These are phyloP conservation scores for Acridotheres tristis DNA, from an alignment of 2,797 vertebrate genomes.

Conservation along the genomic window DNA sequence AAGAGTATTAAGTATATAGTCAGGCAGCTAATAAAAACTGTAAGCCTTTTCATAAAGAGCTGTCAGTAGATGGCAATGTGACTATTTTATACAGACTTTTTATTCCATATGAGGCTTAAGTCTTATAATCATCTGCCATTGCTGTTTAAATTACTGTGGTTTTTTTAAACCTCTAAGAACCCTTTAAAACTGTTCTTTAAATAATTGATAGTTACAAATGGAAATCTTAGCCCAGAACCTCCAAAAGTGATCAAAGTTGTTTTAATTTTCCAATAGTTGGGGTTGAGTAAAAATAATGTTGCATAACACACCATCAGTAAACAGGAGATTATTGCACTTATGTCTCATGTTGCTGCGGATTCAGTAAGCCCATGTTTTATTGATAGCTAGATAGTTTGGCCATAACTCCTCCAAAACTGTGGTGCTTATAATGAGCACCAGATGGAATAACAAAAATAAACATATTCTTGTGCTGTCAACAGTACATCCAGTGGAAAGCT, in stretches of 20 bases:
- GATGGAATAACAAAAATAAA: slow-evolving; percentile 58
- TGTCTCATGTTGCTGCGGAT: slow-evolving; percentile 9
- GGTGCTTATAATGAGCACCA: slow-evolving; percentile 37
- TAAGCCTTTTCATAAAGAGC: slow-evolving; percentile 57
- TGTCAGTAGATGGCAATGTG: slow-evolving; percentile 85
- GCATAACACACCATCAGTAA: slow-evolving; percentile 51
- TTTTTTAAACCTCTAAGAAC: slow-evolving; percentile 55
- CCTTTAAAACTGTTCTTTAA: slow-evolving; percentile 77
- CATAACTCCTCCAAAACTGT: background rate
- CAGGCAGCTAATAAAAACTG: slow-evolving; percentile 44
- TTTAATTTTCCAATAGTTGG: slow-evolving; percentile 74
- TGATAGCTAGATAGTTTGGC: background rate
- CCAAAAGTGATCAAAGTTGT: slow-evolving; percentile 75
- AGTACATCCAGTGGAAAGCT: background rate
- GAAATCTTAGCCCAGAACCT: slow-evolving; percentile 74
- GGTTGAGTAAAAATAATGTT: slow-evolving; percentile 71
- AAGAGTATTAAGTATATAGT: slow-evolving; percentile 29
- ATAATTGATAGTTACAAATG: slow-evolving; percentile 82
- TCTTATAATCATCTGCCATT: slow-evolving; percentile 65
- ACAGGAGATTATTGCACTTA: slow-evolving; percentile 18
- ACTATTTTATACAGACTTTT: slow-evolving; percentile 69
- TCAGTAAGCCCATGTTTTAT: slow-evolving; percentile 32
- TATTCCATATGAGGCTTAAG: slow-evolving; percentile 35
- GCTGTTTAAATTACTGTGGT: slow-evolving; percentile 71
- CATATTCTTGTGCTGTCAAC: slow-evolving; percentile 26